Conservation (phyloP, 2,888 invertebrate species). For the Opisthograptis luteolata region DNA sequence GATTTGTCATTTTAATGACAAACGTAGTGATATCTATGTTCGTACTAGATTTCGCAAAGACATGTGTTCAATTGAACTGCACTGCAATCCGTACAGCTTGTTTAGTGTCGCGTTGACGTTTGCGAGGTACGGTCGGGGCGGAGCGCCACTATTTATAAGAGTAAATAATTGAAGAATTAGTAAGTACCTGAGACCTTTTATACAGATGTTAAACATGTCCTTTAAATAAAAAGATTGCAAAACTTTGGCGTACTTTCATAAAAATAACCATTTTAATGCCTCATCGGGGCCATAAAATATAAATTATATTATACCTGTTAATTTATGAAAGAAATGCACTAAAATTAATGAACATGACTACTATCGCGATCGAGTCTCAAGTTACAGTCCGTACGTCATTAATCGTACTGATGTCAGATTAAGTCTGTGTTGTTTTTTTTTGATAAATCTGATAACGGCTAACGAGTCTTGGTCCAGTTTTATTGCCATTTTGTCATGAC, state of each 20-base stretch:
- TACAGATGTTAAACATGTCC: no score
- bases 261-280: not conserved
- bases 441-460: conserved; percentile 30
- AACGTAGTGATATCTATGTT: conserved; percentile 10
- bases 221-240: no score
- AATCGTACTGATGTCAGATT: conserved; percentile 42
- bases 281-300: conserved; percentile 2
- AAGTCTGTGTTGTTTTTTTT: conserved; percentile 34
- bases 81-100: no score
- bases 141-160: no score
- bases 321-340: conserved; percentile 31
- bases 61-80: no score
- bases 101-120: no score
- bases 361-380: conserved; percentile 35
- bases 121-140: no score
- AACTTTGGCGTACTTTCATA: not conserved
- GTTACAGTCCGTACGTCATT: conserved; percentile 41
- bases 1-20: conserved; percentile 16
- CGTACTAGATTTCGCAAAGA: no score
- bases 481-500: conserved; percentile 24
- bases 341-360: conserved; percentile 31
- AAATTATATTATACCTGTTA: conserved; percentile 17
- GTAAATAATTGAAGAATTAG: no score
- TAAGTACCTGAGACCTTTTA: no score
- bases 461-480: conserved; percentile 22